Evolutionary conservation across 2,797 vertebrate species (phyloP), one percentile per base, ranked within the genome.

Genomic region (Sebastes iracundus): DNA sequence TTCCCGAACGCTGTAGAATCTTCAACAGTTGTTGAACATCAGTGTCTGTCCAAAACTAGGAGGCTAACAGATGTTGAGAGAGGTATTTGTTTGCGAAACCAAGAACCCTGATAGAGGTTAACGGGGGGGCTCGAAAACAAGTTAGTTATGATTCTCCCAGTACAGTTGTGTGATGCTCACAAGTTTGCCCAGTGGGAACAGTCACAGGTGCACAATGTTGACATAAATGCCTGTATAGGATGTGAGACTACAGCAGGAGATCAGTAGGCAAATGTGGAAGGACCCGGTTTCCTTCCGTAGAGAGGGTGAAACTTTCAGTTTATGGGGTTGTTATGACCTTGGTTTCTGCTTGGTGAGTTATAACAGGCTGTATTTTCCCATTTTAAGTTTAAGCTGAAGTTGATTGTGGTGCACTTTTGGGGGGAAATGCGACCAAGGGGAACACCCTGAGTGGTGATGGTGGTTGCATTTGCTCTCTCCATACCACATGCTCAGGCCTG

Each of bases 171-270:
- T 58, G 77, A 74, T 82, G 79, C 80, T 58, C 8, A 52, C 74
- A 75, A 77, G 81, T 71, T 58, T 62, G 2, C 32, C 18, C 69
- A 65, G 87, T 94, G 95, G 84, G 95, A 96, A 92, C 76, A 69
- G 58, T 55, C 70, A 65, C 95, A 96, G 95, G 91, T 96, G 96
- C 88, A 73, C 71, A 70, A 20, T 95, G 82, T 95, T 94, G 91
- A 91, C 91, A 79, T 66, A 81, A 35, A 82, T 62, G 65, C 63
- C 67, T 52, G 66, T 80, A 59, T 72, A 68, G 79, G 81, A 87
- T 84, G 84, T 84, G 84, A 88, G 81, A 80, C 85, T 81, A 70
- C 80, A 87, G 70, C 38, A 61, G 65, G 46, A 53, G n/a, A 74
- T 66, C 56, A 55, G 53, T 70, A 81, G 38, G 71, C 85, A 90